A percentile compares a stretch with the other conserved stretches of the same genome.
Evolutionary conservation across 1,140 invertebrate genomes (phyloP).

Genomic region (Brachionus paranguensis): DNA sequence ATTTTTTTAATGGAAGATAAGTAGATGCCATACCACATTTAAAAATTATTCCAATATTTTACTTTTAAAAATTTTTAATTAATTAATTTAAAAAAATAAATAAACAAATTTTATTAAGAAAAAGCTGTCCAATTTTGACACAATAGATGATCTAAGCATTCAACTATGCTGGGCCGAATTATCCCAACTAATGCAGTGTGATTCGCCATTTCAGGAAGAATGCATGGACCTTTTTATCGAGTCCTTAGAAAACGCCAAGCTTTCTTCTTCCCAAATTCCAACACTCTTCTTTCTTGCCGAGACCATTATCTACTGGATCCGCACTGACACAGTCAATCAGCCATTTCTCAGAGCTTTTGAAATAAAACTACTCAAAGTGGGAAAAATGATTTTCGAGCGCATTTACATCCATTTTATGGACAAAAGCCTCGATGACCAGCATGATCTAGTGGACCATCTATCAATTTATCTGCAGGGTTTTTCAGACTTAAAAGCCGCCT

Average conservation of each 20-base stretch:
- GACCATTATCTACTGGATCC: conserved; percentile 53
- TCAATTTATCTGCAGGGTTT: conserved; percentile 24
- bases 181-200: conserved; percentile 53
- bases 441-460: not conserved
- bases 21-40: too few relatives aligned
- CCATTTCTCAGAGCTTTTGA: conserved; percentile 52
- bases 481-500: conserved; percentile 42
- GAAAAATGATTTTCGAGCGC: conserved; percentile 26
- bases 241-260: conserved; percentile 49
- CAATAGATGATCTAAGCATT: conserved; percentile 47
- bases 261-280: conserved; percentile 50
- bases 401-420: conserved; percentile 29
- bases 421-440: not conserved
- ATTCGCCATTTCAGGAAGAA: conserved; percentile 54
- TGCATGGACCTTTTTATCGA: conserved; percentile 5
- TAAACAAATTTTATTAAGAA: not conserved
- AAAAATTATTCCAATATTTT: too few relatives aligned
- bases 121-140: not conserved
- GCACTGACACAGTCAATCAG: conserved; percentile 52
- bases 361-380: conserved; percentile 53
- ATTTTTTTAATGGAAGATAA: too few relatives aligned
- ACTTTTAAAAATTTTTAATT: too few relatives aligned
- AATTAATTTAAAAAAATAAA: not conserved
- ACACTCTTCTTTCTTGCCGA: conserved; percentile 55
- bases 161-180: conserved; percentile 54